These are phyloP conservation scores for Aptenodytes forsteri DNA, from an alignment of 2,113 vertebrate genomes.

Conservation along the genomic window DNA sequence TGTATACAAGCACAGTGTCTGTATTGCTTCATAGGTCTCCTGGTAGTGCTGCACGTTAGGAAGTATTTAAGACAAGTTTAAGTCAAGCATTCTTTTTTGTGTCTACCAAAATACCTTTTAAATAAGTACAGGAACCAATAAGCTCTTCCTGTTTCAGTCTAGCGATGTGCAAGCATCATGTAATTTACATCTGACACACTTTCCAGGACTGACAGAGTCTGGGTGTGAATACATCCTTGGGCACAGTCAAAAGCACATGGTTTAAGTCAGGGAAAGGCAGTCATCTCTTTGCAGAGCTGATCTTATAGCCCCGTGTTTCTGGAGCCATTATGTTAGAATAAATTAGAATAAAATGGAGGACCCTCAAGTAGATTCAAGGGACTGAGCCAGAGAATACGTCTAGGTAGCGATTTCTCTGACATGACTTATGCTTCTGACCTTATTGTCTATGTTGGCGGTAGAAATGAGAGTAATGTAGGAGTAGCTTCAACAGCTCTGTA, in stretches of 20 bases:
- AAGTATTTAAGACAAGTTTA: neutral
- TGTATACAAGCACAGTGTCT: neutral
- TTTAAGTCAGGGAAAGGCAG: neutral
- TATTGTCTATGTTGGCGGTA: neutral
- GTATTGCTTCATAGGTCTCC: neutral
- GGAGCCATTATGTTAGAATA: neutral
- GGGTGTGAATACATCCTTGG: conserved; percentile 33
- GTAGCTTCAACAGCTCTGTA: neutral
- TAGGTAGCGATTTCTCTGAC: neutral
- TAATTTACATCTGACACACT: conserved; percentile 57
- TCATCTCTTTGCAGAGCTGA: neutral
- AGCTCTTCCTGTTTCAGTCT: conserved; percentile 7
- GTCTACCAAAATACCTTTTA: neutral
- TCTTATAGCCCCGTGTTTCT: neutral
- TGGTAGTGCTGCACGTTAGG: neutral
- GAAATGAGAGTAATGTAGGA: neutral
- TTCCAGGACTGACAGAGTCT: conserved; percentile 45
- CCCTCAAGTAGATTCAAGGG: neutral
- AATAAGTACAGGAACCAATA: neutral
- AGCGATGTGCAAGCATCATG: conserved; percentile 31
- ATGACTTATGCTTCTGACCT: neutral
- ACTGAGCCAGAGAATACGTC: neutral
- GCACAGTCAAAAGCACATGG: neutral
- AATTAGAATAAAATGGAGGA: neutral
- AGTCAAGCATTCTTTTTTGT: neutral